Conservation (phyloP, 2,888 invertebrate genomes). For the Acrobasis repandana region DNA sequence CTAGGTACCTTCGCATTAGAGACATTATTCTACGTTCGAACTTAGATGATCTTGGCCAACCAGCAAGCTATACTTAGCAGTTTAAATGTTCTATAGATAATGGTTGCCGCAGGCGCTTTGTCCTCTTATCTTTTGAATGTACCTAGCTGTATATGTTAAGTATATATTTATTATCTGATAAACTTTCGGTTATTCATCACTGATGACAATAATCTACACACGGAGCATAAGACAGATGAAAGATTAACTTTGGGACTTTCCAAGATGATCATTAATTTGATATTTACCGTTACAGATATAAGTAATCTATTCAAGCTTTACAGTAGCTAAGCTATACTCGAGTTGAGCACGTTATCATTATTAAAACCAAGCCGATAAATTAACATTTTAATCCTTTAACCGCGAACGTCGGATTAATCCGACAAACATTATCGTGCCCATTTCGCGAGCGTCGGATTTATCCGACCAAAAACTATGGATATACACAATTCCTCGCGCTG, state of each 20-base stretch:
- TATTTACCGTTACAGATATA: neutral
- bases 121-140: constrained; percentile 29
- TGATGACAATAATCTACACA: constrained; percentile 6
- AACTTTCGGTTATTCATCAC: constrained; percentile 15
- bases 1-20: neutral
- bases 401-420: too few relatives aligned
- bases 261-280: constrained; percentile 18
- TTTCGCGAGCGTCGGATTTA: too few relatives aligned
- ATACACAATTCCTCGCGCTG: too few relatives aligned
- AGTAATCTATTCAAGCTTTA: neutral
- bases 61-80: constrained; percentile 33
- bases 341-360: too few relatives aligned
- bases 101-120: constrained; percentile 28
- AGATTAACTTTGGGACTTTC: neutral
- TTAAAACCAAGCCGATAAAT: too few relatives aligned
- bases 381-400: too few relatives aligned
- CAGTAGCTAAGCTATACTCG: neutral
- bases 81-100: constrained; percentile 30
- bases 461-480: too few relatives aligned
- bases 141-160: constrained; percentile 7
- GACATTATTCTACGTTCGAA: constrained; percentile 23
- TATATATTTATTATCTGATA: constrained; percentile 23
- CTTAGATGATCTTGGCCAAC: constrained; percentile 29
- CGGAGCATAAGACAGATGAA: constrained; percentile 3
- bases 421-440: too few relatives aligned